Base-by-base conservation (phyloP, 2,888 invertebrate species). In the Epinotia bilunana region DNA sequence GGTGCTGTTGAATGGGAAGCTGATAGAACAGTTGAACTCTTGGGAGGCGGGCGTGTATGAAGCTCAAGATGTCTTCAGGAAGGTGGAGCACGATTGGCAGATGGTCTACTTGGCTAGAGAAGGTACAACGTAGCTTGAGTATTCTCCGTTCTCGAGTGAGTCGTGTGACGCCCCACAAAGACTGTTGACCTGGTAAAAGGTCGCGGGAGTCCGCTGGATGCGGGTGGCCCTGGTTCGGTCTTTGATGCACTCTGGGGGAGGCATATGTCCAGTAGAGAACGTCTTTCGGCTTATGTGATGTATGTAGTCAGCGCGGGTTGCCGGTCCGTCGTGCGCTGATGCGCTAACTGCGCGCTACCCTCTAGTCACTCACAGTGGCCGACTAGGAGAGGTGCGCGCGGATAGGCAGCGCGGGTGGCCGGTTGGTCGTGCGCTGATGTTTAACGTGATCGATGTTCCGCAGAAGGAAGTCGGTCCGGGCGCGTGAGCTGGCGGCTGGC, bases 1-100 rank as follows among this genome's bases (percentile, higher is more conserved):
- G 69, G 86, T 95, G 55, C 81, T 84, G 0, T 84, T 85, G 7
- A 87, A 87, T 1, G 83, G 70, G 11, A 43, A 64, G 60, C 18
- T 58, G 43, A 11, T 60, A 0, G 39, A 74, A 12, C 80, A 82
- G 3, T 80, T 95, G 65, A 82, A 87, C n/a, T 95, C 95, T 0
- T 99, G 98, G 98, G 86, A 92, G 63, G 92, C 92, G n/a, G 97
- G 97, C 2, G 93, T 95, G 2, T 96, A 94, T 84, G 85, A 93
- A 1, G 87, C 88, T 0, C 90, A 95, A 49, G 95, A 96, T 83
- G 89, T 99, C 3, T 96, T 96, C 81, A 95, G 98, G 72, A 99
- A 99, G 90, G 96, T 96, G 16, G 99, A 99, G 87, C 86, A 91
- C 0, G 99, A 99, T 87, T 99, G 99, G 99, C 96, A 97, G 84